These are phyloP conservation scores for Pelosia muscerda DNA, from an alignment of 2,888 invertebrate species.

Conservation along the genomic window DNA sequence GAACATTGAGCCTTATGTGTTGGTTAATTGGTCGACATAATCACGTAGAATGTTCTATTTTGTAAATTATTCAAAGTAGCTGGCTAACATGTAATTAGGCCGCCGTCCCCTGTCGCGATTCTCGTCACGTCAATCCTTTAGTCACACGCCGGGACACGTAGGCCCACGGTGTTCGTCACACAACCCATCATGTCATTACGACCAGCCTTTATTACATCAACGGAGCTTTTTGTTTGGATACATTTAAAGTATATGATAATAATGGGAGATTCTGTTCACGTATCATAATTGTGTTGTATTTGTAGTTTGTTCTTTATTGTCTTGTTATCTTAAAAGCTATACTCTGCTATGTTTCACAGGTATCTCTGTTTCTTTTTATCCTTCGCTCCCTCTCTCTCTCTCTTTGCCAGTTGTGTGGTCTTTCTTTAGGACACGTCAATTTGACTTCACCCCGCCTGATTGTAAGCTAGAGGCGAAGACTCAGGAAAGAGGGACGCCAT, in stretches of 20 bases:
- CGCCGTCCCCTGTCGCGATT: slow-evolving; percentile 16
- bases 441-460: too few species aligned
- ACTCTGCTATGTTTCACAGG: not conserved
- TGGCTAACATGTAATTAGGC: slow-evolving; percentile 15
- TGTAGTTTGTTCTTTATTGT: too few species aligned
- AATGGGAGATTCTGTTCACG: not conserved
- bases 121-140: slow-evolving; percentile 19
- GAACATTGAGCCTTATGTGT: not conserved
- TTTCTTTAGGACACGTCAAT: too few species aligned
- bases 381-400: too few species aligned
- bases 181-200: slow-evolving; percentile 32
- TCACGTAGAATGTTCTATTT: not conserved
- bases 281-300: too few species aligned
- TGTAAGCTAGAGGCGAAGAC: too few species aligned
- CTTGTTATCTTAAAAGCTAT: not conserved
- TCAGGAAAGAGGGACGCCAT: too few species aligned
- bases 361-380: not conserved
- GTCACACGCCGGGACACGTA: slow-evolving; percentile 13
- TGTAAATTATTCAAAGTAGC: slow-evolving; percentile 18
- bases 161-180: slow-evolving; percentile 32
- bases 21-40: not conserved
- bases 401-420: too few species aligned
- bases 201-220: slow-evolving; percentile 22
- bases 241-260: not conserved
- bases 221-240: not conserved